phyloP scores from a whole-genome alignment of 2,113 vertebrate genomes.

The Tetrax tetrax region DNA sequence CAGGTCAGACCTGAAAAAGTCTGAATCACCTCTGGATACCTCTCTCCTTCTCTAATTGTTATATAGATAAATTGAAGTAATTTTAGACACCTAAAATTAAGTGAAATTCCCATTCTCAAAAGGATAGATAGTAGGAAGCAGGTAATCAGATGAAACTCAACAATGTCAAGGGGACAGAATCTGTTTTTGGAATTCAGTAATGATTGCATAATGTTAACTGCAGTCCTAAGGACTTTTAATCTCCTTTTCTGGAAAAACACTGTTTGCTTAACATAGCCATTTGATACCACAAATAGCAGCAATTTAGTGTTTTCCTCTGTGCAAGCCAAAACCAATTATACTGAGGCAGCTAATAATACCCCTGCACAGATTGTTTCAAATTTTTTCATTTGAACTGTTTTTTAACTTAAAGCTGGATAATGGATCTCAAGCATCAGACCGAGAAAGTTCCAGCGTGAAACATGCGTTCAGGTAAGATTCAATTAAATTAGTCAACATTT shows the following conservation, averaged over 20 bases:
- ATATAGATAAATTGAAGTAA: neutral
- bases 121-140: neutral
- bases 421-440: neutral
- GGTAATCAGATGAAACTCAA: neutral
- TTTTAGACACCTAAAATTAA: neutral
- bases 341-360: neutral
- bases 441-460: neutral
- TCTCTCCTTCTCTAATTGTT: neutral
- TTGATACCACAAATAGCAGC: conserved; percentile 1
- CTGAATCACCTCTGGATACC: neutral
- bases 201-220: neutral
- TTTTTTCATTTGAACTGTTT: neutral
- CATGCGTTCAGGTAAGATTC: neutral
- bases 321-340: neutral
- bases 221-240: neutral
- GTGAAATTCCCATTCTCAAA: neutral
- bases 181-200: neutral
- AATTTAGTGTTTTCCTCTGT: neutral
- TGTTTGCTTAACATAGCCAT: neutral
- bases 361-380: neutral
- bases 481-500: neutral
- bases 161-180: neutral
- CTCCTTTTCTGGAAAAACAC: conserved; percentile 6
- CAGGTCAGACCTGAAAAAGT: neutral
- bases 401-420: neutral